Base-by-base conservation (phyloP, 2,797 vertebrate species). In the Poecilia gillii region DNA sequence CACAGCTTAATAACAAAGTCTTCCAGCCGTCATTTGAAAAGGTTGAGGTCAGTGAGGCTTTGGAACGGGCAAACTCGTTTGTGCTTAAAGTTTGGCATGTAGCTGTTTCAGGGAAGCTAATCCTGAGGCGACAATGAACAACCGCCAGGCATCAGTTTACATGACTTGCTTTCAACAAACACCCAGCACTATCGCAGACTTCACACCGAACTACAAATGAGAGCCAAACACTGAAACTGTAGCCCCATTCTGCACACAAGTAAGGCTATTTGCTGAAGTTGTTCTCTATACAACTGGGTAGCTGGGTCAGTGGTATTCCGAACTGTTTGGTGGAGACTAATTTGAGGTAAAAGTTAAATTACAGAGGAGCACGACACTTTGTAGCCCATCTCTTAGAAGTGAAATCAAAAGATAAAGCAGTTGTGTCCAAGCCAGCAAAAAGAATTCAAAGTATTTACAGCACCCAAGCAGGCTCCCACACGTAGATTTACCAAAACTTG, bases 391-490 rank as follows among this genome's bases (percentile, higher is more conserved):
- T 81, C 89, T 90, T 83, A 93, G 75, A 76, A 77, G 76, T n/a
- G 47, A 68, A 74, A 72, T 85, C 28, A 49, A 57, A 72, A 83
- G 78, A 86, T 76, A 46, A 81, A 84, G 86, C 81, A 85, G 82
- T 85, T 81, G 86, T 90, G 88, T 92, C 81, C 92, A 91, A 93
- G 90, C 83, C 83, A 85, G 74, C 81, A 72, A 79, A 57, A 82
- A 92, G 92, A 95, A 94, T 94, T 93, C 83, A 86, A 92, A 90
- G 64, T 89, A 94, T 94, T 92, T 90, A 86, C 86, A 51, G 81
- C 80, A 88, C 73, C 75, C 77, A 77, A 66, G 79, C 81, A 84
- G 55, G 53, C 53, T 73, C 79, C 74, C 80, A 82, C 51, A 72
- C 6, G 8, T 57, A 39, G 12, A 31, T 11, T 72, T 25, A 72